Evolutionary conservation across 2,888 invertebrate species (phyloP).

Genomic region (Trisateles emortualis): DNA sequence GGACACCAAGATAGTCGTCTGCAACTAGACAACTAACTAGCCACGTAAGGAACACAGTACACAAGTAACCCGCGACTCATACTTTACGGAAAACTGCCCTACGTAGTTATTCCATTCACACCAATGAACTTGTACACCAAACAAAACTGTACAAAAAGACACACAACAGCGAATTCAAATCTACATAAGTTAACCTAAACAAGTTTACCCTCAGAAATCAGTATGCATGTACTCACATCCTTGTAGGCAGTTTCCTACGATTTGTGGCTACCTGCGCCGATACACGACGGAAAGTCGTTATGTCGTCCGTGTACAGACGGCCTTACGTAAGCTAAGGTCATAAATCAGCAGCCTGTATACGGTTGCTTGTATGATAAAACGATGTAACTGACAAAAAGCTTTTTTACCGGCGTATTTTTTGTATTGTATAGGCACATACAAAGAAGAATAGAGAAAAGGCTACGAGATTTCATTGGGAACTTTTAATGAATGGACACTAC

Average conservation of each 20-base stretch:
- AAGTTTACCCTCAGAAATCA: slow-evolving; percentile 31
- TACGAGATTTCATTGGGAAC: too few relatives aligned
- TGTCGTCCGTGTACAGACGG: slow-evolving; percentile 17
- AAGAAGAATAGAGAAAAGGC: too few relatives aligned
- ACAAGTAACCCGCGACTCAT: too few relatives aligned
- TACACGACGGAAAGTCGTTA: slow-evolving; percentile 14
- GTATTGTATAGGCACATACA: too few relatives aligned
- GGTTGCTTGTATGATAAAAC: not conserved
- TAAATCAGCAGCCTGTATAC: slow-evolving; percentile 32
- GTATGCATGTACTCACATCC: slow-evolving; percentile 13
- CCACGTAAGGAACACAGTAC: too few relatives aligned
- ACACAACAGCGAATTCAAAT: slow-evolving; percentile 14
- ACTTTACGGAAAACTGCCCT: too few relatives aligned
- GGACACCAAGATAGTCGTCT: too few relatives aligned
- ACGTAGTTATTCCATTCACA: too few relatives aligned
- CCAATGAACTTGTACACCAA: slow-evolving; percentile 9
- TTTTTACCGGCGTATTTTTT: not conserved
- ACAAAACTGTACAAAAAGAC: slow-evolving; percentile 28
- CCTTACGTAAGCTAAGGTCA: slow-evolving; percentile 21
- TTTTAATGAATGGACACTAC: too few relatives aligned
- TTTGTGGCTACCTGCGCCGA: slow-evolving; percentile 19
- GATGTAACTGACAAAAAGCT: not conserved
- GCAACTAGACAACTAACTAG: too few relatives aligned
- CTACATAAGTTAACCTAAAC: slow-evolving; percentile 26
- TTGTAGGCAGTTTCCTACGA: slow-evolving; percentile 15